Conservation (phyloP, 2,113 vertebrate species). For the Salvator merianae region DNA sequence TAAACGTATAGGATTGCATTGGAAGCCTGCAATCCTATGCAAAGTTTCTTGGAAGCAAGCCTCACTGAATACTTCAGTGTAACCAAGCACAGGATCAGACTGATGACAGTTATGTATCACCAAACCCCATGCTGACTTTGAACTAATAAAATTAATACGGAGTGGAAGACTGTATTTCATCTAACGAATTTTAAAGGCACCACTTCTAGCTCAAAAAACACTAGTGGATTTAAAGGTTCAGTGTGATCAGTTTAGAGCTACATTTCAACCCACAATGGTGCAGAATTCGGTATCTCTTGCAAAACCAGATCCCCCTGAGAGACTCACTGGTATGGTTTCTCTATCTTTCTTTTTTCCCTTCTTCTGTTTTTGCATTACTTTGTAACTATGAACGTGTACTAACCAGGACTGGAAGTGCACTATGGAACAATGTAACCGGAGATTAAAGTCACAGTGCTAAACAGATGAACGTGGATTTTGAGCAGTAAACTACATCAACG, state of each 20-base stretch:
- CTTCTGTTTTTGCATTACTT: not conserved
- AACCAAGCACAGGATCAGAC: not conserved
- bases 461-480: accelerated
- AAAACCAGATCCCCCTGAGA: not conserved
- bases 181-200: not conserved
- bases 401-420: not conserved
- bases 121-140: not conserved
- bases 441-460: not conserved
- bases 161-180: too few relatives aligned
- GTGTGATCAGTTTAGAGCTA: not conserved
- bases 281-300: too few relatives aligned
- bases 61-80: not conserved
- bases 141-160: not conserved
- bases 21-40: not conserved
- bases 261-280: not conserved
- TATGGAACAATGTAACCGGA: not conserved
- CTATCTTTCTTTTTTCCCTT: not conserved
- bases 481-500: not conserved
- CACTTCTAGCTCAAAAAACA: not conserved
- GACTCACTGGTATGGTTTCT: not conserved
- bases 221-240: not conserved
- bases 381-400: not conserved
- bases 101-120: not conserved
- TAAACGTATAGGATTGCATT: too few relatives aligned
- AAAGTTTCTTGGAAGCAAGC: not conserved